Evolutionary conservation across 2,888 invertebrate species (phyloP), one percentile per base, ranked within the genome.

Genomic region (Neoascia interrupta): DNA sequence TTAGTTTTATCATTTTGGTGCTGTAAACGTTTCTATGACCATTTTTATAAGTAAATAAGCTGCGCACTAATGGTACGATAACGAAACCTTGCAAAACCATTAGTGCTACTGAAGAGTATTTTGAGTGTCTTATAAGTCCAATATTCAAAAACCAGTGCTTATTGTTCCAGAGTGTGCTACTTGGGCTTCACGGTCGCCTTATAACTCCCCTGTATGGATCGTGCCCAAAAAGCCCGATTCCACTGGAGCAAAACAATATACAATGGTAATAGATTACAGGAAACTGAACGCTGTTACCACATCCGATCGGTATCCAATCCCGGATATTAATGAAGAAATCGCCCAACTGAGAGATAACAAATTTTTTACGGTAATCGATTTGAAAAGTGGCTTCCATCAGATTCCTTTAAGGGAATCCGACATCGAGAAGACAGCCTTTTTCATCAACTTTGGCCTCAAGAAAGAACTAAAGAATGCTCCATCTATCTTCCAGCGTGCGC

Each of bases 131-230:
- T n/a, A n/a, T n/a, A n/a, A n/a, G n/a, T n/a, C n/a, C n/a, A n/a
- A n/a, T n/a, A n/a, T n/a, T n/a, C n/a, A n/a, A n/a, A n/a, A n/a
- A n/a, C n/a, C n/a, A n/a, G n/a, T n/a, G n/a, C n/a, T n/a, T n/a
- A n/a, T n/a, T n/a, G n/a, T n/a, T n/a, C n/a, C n/a, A n/a, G n/a
- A n/a, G n/a, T n/a, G n/a, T n/a, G n/a, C n/a, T n/a, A n/a, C n/a
- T n/a, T n/a, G n/a, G n/a, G n/a, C n/a, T 13, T 72, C 60, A 6
- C 15, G 37, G 11, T 72, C 68, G 2, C 49, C 73, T 23, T 73
- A 51, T 13, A 80, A 73, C 6, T 73, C 79, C n/a, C 61, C 68
- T 3, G 63, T 80, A n/a, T 72, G 79, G 69, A 58, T 68, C 13
- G 70, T 61, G 11, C 41, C 41, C n/a, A 70, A 70, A 26, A 63